Conservation (phyloP, 1,140 invertebrate species). For the Dendroctonus ponderosae region DNA sequence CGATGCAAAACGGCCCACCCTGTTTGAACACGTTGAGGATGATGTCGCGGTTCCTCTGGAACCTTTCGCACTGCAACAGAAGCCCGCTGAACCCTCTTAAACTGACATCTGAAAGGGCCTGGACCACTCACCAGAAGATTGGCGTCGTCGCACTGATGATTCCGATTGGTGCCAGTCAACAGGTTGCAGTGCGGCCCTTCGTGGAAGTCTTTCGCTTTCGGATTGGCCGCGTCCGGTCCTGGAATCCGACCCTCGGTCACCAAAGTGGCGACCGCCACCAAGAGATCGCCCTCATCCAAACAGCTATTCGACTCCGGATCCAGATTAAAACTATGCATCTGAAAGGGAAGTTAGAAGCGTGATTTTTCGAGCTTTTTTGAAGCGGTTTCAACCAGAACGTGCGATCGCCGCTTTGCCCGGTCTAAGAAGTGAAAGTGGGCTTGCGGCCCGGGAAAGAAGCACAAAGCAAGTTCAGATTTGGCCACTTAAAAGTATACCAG, state of each 20-base stretch:
- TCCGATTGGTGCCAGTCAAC: slow-evolving; percentile 49
- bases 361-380: no score
- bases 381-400: no score
- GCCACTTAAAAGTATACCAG: no score
- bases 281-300: slow-evolving; percentile 53
- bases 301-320: slow-evolving; percentile 34
- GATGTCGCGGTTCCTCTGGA: slow-evolving; percentile 32
- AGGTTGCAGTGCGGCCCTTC: slow-evolving; percentile 71
- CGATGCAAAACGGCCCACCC: slow-evolving; percentile 66
- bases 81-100: not conserved
- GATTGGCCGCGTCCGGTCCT: slow-evolving; percentile 48
- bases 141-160: slow-evolving; percentile 58
- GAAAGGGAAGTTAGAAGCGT: slow-evolving; percentile 5
- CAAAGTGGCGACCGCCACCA: slow-evolving; percentile 66
- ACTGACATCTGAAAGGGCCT: not conserved
- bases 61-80: slow-evolving; percentile 39
- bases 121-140: slow-evolving; percentile 55
- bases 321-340: slow-evolving; percentile 49
- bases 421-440: no score
- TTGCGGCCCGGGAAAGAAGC: no score
- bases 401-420: no score
- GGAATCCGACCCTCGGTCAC: slow-evolving; percentile 68
- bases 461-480: no score
- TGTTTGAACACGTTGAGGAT: slow-evolving; percentile 57
- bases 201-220: slow-evolving; percentile 59